Evolutionary conservation across 2,113 vertebrate genomes (phyloP).

Genomic region (Fregata magnificens): DNA sequence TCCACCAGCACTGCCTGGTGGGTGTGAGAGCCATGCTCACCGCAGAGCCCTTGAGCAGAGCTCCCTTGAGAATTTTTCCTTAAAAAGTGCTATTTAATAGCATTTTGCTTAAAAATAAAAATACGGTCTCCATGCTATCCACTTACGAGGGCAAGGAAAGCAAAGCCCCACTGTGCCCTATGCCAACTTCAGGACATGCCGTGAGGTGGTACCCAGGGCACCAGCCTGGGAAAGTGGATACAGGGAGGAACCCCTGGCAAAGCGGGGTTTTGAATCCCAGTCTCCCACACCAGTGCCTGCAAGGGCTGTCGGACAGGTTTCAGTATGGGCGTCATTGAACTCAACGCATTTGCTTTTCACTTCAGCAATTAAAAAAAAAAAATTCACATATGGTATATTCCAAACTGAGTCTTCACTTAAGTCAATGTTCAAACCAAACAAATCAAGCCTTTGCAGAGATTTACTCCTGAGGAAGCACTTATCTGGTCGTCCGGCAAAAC

Average conservation of each 20-base stretch:
- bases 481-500: accelerated
- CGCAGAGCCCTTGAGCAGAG: background rate
- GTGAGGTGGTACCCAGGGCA: background rate
- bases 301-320: background rate
- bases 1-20: too few relatives aligned
- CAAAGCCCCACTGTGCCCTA: background rate
- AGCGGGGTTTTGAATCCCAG: accelerated
- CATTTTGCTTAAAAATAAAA: background rate
- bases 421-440: background rate
- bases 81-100: background rate
- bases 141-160: background rate
- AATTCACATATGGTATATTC: background rate
- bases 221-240: background rate
- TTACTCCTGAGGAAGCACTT: background rate
- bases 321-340: accelerated
- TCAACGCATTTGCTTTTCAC: background rate
- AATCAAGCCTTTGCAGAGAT: background rate
- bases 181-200: background rate
- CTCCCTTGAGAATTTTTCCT: background rate
- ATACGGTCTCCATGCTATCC: accelerated
- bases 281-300: accelerated
- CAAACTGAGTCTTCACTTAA: background rate
- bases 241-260: accelerated
- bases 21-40: accelerated
- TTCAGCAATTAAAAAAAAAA: background rate